Evolutionary conservation across 1,140 invertebrate genomes (phyloP).

Genomic region (Gryllus bimaculatus): DNA sequence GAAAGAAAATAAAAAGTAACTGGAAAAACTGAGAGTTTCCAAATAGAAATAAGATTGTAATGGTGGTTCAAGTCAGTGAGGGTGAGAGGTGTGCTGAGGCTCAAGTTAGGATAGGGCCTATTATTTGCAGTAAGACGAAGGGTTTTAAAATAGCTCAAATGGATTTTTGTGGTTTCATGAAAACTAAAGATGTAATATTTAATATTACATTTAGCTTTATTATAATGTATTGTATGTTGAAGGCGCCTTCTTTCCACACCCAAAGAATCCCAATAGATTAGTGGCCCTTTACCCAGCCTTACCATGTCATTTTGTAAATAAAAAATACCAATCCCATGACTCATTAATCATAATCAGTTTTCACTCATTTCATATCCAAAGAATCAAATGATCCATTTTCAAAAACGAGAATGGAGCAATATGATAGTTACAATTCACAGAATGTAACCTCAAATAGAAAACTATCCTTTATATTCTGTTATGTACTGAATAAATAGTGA

Average conservation of each 20-base stretch:
- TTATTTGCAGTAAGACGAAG: not conserved
- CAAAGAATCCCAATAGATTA: not conserved
- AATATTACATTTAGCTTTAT: constrained; percentile 1
- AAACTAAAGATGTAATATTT: not conserved
- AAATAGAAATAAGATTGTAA: not conserved
- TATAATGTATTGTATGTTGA: not conserved
- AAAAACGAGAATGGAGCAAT: no score
- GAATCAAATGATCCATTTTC: no score
- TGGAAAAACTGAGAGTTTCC: not conserved
- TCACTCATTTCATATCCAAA: no score
- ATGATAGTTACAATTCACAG: no score
- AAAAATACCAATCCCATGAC: not conserved
- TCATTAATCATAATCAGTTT: no score
- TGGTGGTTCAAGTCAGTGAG: not conserved
- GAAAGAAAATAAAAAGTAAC: not conserved
- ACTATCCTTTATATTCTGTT: no score
- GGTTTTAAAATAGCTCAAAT: not conserved
- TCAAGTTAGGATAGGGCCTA: not conserved
- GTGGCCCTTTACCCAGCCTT: not conserved
- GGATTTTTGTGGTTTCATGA: not conserved
- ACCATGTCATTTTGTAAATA: not conserved
- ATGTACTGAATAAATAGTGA: no score
- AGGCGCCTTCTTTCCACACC: not conserved
- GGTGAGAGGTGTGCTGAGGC: not conserved
- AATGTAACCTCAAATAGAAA: no score